Evolutionary conservation across 2,113 vertebrate species (phyloP).

Genomic region (Herpetotheres cachinnans): DNA sequence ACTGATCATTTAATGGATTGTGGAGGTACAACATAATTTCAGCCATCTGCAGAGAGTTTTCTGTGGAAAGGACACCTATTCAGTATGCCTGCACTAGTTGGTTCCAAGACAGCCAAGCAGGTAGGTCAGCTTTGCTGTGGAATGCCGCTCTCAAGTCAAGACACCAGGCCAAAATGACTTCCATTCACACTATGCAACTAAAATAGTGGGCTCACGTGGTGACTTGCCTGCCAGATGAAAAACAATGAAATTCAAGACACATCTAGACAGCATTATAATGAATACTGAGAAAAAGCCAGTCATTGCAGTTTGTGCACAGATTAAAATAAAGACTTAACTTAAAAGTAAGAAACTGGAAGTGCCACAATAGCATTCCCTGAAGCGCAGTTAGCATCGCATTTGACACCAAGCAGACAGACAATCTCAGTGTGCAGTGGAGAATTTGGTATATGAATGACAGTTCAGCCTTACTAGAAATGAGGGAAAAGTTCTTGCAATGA

Average conservation of each 20-base stretch:
- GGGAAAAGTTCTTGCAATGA: background rate
- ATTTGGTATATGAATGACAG: background rate
- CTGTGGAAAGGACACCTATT: background rate
- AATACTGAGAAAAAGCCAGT: background rate
- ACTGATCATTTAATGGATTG: background rate
- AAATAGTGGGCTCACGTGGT: background rate
- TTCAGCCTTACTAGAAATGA: background rate
- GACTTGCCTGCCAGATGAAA: background rate
- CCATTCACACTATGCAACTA: background rate
- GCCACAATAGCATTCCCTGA: background rate
- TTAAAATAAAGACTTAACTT: background rate
- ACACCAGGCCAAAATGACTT: background rate
- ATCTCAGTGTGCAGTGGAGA: background rate
- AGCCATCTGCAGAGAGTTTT: background rate
- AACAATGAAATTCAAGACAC: background rate
- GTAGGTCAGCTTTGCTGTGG: background rate
- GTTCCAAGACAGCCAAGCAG: background rate
- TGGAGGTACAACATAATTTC: background rate
- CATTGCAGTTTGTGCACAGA: too few relatives aligned
- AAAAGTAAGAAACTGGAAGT: background rate
- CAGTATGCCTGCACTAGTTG: background rate
- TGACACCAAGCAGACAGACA: background rate
- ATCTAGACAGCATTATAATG: background rate
- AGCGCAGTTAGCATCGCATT: background rate
- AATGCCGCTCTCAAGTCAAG: background rate